Evolutionary conservation across 2,888 invertebrate genomes (phyloP), one percentile per base, ranked within the genome.

Genomic region (Sarcophaga caerulescens): DNA sequence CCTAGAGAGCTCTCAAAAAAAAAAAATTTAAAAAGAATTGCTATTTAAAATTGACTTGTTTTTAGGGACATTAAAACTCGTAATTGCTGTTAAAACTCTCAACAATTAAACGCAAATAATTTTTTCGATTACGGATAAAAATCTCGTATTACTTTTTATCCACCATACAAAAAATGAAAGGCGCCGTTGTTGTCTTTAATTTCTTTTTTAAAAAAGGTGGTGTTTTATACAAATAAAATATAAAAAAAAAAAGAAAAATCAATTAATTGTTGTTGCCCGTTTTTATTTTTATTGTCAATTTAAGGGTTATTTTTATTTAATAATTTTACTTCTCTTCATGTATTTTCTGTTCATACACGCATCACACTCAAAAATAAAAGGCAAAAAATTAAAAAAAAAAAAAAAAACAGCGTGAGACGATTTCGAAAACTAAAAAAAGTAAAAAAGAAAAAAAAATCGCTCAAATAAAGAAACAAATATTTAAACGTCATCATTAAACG

Each of bases 401-500:
- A 52, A 14, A 52, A 52, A 75, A 79, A 80, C 79, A 85, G 82
- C 82, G 79, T 78, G 82, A 79, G 79, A 79, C 79, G 82, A 70
- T 75, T 84, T 80, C n/a, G 35, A 81, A 81, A 74, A 44, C 12
- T 23, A 79, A 8, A 52, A 35, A 63, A n/a, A n/a, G n/a, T n/a
- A n/a, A n/a, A 0, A 62, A 52, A 21, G 17, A 17, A 25, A 19
- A 11, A 69, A 47, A 52, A 35, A 52, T 6, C 10, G 6, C 12
- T 17, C 17, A 12, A 52, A 47, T 59, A 78, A 73, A 81, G 77
- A 81, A 81, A 85, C 77, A 81, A 82, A 85, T 79, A 80, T 83
- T 85, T 80, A 86, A 52, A 84, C 86, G 86, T 84, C 86, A 86
- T 86, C 83, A 63, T 81, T 84, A 84, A 81, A 81, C 78, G 86